These are phyloP conservation scores for Conus betulinus DNA, from an alignment of 1,140 invertebrate genomes.

Conservation along the genomic window DNA sequence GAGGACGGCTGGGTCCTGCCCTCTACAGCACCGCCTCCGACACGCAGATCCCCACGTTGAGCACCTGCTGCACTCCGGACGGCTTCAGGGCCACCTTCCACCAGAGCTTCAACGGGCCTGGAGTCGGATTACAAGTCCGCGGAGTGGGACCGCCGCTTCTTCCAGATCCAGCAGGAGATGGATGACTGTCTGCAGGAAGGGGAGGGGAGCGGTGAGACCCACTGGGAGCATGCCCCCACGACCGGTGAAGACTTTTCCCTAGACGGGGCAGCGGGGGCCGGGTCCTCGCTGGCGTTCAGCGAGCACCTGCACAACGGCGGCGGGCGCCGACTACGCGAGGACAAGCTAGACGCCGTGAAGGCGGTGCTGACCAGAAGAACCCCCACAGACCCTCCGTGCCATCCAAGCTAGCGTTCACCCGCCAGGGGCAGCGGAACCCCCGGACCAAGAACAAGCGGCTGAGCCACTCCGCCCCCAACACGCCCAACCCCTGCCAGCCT, in stretches of 20 bases:
- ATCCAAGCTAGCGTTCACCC: background rate
- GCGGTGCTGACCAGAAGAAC: background rate
- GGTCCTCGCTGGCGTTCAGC: no score
- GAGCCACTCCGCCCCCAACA: background rate
- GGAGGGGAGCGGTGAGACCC: background rate
- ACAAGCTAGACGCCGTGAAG: background rate
- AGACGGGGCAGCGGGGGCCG: no score
- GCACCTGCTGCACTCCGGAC: background rate
- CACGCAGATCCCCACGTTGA: conserved; percentile 31
- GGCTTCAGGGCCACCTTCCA: conserved; percentile 22
- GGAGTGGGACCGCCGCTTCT: conserved; percentile 67
- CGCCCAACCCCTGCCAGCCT: background rate
- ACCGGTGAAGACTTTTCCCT: no score
- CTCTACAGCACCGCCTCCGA: conserved; percentile 41
- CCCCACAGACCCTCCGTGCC: background rate
- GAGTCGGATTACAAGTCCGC: conserved; percentile 55
- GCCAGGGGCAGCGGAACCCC: background rate
- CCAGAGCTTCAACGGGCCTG: conserved; percentile 30
- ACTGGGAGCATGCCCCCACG: no score
- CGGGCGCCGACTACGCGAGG: background rate
- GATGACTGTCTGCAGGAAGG: conserved; percentile 58
- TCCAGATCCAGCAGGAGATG: conserved; percentile 71
- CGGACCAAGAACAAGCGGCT: background rate
- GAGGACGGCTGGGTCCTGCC: background rate
- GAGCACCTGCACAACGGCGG: background rate